phyloP scores from a whole-genome alignment of 2,888 invertebrate species.

The Ceriagrion tenellum region DNA sequence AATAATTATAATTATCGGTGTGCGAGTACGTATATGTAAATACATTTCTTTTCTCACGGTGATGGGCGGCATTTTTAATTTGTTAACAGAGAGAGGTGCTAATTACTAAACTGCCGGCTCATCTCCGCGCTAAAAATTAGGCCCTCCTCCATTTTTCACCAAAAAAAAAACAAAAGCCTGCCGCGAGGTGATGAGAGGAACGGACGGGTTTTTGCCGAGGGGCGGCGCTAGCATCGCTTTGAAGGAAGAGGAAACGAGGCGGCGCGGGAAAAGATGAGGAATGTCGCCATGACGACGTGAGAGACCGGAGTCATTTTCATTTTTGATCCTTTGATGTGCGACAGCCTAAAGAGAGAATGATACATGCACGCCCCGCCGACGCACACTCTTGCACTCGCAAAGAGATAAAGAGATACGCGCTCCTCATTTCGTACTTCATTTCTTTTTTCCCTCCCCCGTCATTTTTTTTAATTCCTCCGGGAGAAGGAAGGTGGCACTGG shows the following conservation, averaged over 20 bases:
- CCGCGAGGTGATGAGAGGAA: not conserved
- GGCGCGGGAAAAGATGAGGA: not conserved
- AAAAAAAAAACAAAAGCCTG: not conserved
- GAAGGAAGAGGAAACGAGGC: not conserved
- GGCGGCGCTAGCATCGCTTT: not conserved
- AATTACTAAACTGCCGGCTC: not conserved
- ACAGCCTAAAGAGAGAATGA: constrained; percentile 37
- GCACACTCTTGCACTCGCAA: not conserved
- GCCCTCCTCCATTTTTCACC: constrained; percentile 16
- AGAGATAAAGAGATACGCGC: constrained; percentile 26
- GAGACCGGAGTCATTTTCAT: constrained; percentile 56
- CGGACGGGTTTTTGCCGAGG: not conserved
- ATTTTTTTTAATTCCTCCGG: not conserved
- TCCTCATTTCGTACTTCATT: not conserved
- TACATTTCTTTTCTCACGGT: not conserved
- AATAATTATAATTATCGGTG: no score
- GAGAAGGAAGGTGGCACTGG: not conserved
- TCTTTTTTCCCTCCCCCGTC: not conserved
- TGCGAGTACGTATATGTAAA: not conserved
- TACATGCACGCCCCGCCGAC: not conserved
- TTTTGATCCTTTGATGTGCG: constrained; percentile 66
- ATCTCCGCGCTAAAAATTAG: not conserved
- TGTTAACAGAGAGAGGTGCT: not conserved
- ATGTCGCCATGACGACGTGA: constrained; percentile 27
- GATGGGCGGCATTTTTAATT: not conserved